Evolutionary conservation across 2,888 invertebrate species (phyloP), one percentile per base, ranked within the genome.

Genomic region (Drosophila kuntzei): DNA sequence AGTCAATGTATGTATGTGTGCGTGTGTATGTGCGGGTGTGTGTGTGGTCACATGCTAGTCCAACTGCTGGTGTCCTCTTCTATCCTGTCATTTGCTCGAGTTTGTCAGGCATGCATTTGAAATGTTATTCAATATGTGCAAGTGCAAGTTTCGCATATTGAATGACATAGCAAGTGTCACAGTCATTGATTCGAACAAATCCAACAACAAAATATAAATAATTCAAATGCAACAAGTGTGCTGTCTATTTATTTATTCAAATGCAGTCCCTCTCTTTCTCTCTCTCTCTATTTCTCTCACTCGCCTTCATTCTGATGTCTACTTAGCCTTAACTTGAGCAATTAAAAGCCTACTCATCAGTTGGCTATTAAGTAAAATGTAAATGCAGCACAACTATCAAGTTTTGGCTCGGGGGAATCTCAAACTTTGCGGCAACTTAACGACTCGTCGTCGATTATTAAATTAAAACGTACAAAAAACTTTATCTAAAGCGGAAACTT

Each of bases 401-500:
- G 22, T 36, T 11, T 32, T 27, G 32, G 36, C 37, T 57, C 27
- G 16, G 14, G 20, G 41, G 41, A 50, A 69, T 41, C 25, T 61
- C 29, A 70, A 81, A 66, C 62, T 77, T 82, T 71, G 58, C 14
- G 39, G 39, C 86, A 70, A 71, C 87, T 84, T 80, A 78, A 71
- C 75, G 64, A 73, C 79, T 66, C 37, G 36, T 29, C 70, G 51
- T 39, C 72, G 85, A 87, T 89, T 89, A 90, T 90, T 90, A 89
- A 89, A 89, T 89, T 88, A 90, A 89, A 89, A 89, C 76, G 80
- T 84, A 71, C 67, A 71, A 64, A 59, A 81, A 83, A 87, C 87
- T 82, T 82, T 67, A 14, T 29, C 43, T 11, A 55, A 50, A 41
- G 67, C 49, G 22, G 20, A 43, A 66, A 76, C 61, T 71, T 69